Conservation (phyloP, 2,113 vertebrate species). For the Amblyopsis rosae region DNA sequence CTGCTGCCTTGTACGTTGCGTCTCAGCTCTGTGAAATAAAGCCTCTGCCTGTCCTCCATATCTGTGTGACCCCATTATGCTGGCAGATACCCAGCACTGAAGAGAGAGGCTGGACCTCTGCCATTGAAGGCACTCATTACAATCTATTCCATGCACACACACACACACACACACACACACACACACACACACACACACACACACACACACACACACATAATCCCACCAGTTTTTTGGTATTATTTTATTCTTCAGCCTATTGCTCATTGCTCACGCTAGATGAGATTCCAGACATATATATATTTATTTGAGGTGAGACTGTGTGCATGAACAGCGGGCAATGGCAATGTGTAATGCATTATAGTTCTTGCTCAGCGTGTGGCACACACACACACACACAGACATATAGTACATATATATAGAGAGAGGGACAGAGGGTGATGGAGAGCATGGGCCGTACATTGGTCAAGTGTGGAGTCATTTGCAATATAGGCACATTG, state of each 20-base stretch:
- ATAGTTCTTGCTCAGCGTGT: background rate
- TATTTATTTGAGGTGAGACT: slow-evolving; percentile 9
- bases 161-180: background rate
- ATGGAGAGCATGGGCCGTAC: background rate
- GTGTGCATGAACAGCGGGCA: background rate
- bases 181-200: slow-evolving; percentile 6
- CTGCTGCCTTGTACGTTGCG: slow-evolving; percentile 50
- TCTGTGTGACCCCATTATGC: slow-evolving; percentile 67
- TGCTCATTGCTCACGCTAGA: slow-evolving; percentile 33
- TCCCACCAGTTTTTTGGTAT: slow-evolving; percentile 7
- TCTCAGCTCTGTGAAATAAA: slow-evolving; percentile 60
- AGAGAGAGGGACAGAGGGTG: background rate
- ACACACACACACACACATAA: background rate
- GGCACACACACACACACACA: background rate
- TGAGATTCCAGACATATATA: slow-evolving; percentile 22
- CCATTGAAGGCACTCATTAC: slow-evolving; percentile 9
- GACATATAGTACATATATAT: background rate
- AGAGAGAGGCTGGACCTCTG: slow-evolving; percentile 37
- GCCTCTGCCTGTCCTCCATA: slow-evolving; percentile 49
- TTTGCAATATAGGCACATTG: slow-evolving; percentile 17
- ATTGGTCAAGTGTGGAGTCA: slow-evolving; percentile 1
- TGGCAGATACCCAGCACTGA: slow-evolving; percentile 54
- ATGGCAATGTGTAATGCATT: slow-evolving; percentile 1
- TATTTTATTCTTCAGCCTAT: slow-evolving; percentile 8
- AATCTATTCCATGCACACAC: background rate